phyloP scores from a whole-genome alignment of 2,113 vertebrate species.

The Cheirogaleus medius region DNA sequence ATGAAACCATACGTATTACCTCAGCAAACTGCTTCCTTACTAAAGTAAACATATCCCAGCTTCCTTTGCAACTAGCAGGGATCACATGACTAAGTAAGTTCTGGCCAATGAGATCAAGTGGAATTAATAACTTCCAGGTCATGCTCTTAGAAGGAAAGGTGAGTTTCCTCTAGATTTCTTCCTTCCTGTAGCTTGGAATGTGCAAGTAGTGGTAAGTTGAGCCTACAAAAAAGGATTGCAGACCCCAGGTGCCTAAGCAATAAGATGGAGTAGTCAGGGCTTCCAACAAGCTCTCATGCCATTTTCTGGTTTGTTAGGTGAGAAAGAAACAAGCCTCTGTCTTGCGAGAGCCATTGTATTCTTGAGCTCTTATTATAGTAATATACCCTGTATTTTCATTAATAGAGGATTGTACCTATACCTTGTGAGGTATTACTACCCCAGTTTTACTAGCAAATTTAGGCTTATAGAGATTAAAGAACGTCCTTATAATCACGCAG shows the following conservation, averaged over 20 bases:
- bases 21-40: background rate
- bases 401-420: background rate
- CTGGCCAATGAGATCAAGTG: background rate
- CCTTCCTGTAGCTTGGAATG: background rate
- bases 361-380: background rate
- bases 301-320: background rate
- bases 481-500: background rate
- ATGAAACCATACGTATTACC: background rate
- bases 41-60: background rate
- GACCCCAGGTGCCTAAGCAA: background rate
- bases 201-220: background rate
- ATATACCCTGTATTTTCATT: background rate
- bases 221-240: background rate
- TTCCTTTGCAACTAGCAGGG: background rate
- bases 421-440: background rate
- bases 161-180: background rate
- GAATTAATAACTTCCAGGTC: background rate
- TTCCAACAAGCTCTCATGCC: background rate
- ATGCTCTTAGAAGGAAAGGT: background rate
- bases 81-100: background rate
- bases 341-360: background rate
- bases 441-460: background rate
- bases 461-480: constrained; percentile 2
- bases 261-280: background rate
- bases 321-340: background rate